These are phyloP conservation scores for Boloria selene DNA, from an alignment of 2,888 invertebrate genomes.

Conservation along the genomic window DNA sequence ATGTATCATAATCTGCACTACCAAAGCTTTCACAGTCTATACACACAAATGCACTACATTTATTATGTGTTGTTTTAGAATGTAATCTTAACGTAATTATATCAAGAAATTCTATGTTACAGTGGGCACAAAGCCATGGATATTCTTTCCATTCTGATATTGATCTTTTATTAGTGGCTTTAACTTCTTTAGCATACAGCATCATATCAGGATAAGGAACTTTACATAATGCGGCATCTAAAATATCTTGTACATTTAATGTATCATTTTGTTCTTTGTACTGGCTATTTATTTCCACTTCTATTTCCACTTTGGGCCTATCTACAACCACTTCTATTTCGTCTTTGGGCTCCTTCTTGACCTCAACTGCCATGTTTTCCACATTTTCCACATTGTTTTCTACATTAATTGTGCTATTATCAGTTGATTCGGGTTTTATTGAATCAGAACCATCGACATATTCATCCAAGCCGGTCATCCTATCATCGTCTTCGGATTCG, in stretches of 20 bases:
- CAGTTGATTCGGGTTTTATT: conserved; percentile 38
- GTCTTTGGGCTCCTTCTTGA: conserved; percentile 65
- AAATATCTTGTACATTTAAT: conserved; percentile 62
- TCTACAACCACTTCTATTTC: conserved; percentile 47
- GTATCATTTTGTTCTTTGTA: conserved; percentile 42
- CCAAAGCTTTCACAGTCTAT: conserved; percentile 83
- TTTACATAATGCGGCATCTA: conserved; percentile 62
- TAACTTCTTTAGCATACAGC: conserved; percentile 65
- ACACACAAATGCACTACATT: conserved; percentile 84
- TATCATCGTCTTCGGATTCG: conserved; percentile 59
- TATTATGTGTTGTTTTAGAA: conserved; percentile 83
- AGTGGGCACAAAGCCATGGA: conserved; percentile 68
- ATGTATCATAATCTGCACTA: conserved; percentile 83
- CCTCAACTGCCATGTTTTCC: conserved; percentile 40
- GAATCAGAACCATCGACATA: conserved; percentile 36
- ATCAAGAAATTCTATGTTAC: conserved; percentile 68
- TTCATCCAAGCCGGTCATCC: conserved; percentile 51
- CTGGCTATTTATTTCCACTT: conserved; percentile 32
- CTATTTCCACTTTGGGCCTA: conserved; percentile 59
- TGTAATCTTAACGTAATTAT: conserved; percentile 80
- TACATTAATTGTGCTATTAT: conserved; percentile 24
- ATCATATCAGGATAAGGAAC: conserved; percentile 52
- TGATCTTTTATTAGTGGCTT: conserved; percentile 52
- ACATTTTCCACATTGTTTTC: conserved; percentile 41
- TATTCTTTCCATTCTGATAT: conserved; percentile 67